These are phyloP conservation scores for Crotalus helleri DNA, from an alignment of 2,113 vertebrate species.

Conservation along the genomic window DNA sequence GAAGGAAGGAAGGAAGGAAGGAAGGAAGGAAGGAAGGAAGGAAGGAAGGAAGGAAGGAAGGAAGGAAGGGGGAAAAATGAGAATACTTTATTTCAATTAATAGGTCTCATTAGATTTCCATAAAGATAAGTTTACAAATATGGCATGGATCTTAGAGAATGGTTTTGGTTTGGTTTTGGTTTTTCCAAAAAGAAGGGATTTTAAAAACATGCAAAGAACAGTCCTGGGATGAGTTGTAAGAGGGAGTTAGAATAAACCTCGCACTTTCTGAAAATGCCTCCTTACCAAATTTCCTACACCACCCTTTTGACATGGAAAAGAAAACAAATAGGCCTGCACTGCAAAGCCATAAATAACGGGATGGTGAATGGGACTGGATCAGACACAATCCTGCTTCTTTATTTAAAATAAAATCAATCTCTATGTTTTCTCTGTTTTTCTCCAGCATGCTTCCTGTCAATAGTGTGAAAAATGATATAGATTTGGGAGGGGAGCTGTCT, in stretches of 20 bases:
- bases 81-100: not conserved
- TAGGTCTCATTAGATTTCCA: not conserved
- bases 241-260: too few relatives aligned
- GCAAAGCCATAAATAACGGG: constrained; percentile 38
- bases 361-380: constrained; percentile 64
- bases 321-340: not conserved
- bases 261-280: not conserved
- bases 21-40: too few relatives aligned
- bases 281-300: not conserved
- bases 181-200: not conserved
- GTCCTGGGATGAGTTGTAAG: not conserved
- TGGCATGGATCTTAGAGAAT: not conserved
- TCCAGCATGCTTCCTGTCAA: constrained; percentile 76
- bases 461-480: constrained; percentile 83
- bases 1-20: not conserved
- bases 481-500: constrained; percentile 75
- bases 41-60: too few relatives aligned
- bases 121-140: not conserved
- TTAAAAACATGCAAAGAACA: not conserved
- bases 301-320: not conserved
- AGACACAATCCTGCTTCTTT: constrained; percentile 67
- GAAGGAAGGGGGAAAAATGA: not conserved
- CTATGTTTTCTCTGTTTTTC: constrained; percentile 61
- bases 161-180: too few relatives aligned
- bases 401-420: constrained; percentile 81